Conservation (phyloP, 2,888 invertebrate genomes). For the Temnothorax rugatulus region DNA sequence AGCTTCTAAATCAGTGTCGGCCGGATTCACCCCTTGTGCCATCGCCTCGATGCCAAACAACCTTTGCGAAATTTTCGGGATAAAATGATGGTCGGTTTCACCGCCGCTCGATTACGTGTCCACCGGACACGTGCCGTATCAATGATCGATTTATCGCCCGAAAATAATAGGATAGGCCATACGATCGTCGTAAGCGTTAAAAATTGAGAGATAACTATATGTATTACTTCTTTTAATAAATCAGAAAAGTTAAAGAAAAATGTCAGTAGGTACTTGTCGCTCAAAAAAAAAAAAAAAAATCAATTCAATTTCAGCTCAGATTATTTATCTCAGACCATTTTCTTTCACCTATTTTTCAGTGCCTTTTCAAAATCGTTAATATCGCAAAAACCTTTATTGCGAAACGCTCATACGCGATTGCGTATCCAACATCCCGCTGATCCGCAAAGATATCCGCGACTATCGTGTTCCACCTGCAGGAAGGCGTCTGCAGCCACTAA, state of each 20-base stretch:
- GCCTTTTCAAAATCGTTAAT: neutral
- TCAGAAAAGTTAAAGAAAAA: neutral
- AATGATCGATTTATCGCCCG: conserved; percentile 43
- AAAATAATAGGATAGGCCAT: conserved; percentile 13
- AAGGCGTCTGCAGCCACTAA: conserved; percentile 55
- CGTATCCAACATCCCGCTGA: neutral
- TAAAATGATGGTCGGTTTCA: conserved; percentile 54
- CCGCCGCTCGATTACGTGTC: conserved; percentile 47
- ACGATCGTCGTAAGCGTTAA: neutral
- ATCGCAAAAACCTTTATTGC: neutral
- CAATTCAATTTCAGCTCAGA: neutral
- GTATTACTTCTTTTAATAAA: neutral
- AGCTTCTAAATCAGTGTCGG: conserved; percentile 84
- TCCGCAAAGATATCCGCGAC: conserved; percentile 7
- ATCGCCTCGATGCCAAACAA: conserved; percentile 45
- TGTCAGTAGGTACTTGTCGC: neutral
- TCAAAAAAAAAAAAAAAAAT: neutral
- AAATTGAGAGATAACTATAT: neutral
- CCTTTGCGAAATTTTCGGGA: conserved; percentile 63
- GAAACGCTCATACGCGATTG: neutral
- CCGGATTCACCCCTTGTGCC: conserved; percentile 69
- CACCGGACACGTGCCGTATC: conserved; percentile 27
- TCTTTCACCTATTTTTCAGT: neutral
- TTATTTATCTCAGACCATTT: neutral
- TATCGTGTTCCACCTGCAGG: conserved; percentile 5